Evolutionary conservation across 2,888 invertebrate species (phyloP), one percentile per base, ranked within the genome.

Genomic region (Sphaerophoria taeniata): DNA sequence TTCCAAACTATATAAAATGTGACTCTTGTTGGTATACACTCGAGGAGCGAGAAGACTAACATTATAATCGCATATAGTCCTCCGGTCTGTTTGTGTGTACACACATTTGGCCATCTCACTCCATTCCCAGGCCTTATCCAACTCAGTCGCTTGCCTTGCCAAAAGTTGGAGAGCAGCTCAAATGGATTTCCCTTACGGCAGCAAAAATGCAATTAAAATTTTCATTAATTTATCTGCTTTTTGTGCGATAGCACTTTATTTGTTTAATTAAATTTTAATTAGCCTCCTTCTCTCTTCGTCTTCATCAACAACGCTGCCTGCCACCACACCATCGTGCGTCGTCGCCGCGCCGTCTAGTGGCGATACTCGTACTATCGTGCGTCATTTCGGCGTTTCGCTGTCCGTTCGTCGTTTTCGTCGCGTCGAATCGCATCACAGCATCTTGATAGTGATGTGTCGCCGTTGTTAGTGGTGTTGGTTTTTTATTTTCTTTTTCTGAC

Each of bases 201-300:
- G 86, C 86, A 87, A 88, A 88, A 88, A 88, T 88, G 88, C 88
- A 88, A 88, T 88, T 88, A 88, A 88, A 88, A 88, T 88, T 88
- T 88, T 88, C 88, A 88, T 88, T 88, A 88, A 88, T 88, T 88
- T 88, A 88, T 88, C 88, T 87, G 88, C 88, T 88, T 88, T 88
- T 88, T 88, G 88, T 88, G 87, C 75, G 81, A 88, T 88, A 88
- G 87, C 88, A 87, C 88, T 88, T 88, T 88, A 88, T 88, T 88
- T 88, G 88, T 88, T 88, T 88, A 88, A 88, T 88, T 88, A 88
- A 88, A 88, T 87, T 88, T 88, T 88, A 88, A 88, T 88, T 88
- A 88, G 88, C 87, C 87, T 79, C 78, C 77, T 77, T 77, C 85
- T 81, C 85, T 82, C n/a, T n/a, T 71, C 79, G 39, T 84, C 84